Base-by-base conservation (phyloP, 2,113 vertebrate species). In the Cyanistes caeruleus region DNA sequence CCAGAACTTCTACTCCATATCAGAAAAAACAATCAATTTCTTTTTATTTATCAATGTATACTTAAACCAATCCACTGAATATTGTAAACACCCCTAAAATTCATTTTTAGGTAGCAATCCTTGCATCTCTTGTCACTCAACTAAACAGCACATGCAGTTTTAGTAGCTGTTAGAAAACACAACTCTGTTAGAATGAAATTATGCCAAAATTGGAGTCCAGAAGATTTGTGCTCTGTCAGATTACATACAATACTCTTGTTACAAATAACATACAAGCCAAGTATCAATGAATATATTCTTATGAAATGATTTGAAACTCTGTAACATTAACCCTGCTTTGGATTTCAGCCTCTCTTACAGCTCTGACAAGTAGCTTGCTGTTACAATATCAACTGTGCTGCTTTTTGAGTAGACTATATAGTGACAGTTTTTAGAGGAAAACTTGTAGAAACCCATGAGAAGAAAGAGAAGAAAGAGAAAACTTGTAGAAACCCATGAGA, bases 221-320 rank as follows among this genome's bases (percentile, higher is more conserved):
- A 88, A 94, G 84, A 93, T 83, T 93, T 87, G 58, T 55, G 35
- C 51, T 78, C 75, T 90, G 62, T 35, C 84, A 88, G 75, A 90
- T 39, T 95, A 65, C 81, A 65, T 46, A 46, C 24, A 49, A 13
- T 70, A 52, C 49, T 90, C 28, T 19, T 75, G 65, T 78, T 80
- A 73, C 58, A 70, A 39, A 60, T 88, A 75, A 63, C 74, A 44
- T 8, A 78, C 72, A 92, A 94, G 46, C 78, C 74, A 82, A 94
- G 58, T 73, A 77, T 43, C 73, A 89, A 4, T 30, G 59, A 84
- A 93, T 58, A 95, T 35, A 30, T 58, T 87, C 92, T 85, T 70
- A 81, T 31, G 79, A 96, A 93, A 62, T 15, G 8, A 53, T 78
- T 85, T 94, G 67, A 93, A 96, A 94, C 76, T 89, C 84, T 65